These are phyloP conservation scores for Plebejus melissa DNA, from an alignment of 2,888 invertebrate genomes.

Conservation along the genomic window DNA sequence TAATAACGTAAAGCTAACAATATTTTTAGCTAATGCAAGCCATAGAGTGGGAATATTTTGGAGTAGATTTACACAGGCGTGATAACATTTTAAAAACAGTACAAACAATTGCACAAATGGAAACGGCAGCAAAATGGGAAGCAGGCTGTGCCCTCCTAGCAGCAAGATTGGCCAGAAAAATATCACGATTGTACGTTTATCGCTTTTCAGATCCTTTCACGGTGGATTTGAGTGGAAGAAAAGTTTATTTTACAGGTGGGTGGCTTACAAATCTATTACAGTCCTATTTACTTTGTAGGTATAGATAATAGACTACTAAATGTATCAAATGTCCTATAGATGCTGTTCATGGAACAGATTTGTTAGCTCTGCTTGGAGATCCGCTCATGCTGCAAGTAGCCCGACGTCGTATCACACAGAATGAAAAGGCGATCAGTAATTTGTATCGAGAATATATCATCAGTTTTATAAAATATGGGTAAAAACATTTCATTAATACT, in stretches of 20 bases:
- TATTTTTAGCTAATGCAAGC: conserved; percentile 50
- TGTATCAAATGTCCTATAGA: conserved; percentile 53
- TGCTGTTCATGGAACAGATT: conserved; percentile 83
- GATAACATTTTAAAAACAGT: conserved; percentile 58
- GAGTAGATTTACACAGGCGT: conserved; percentile 32
- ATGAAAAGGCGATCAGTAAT: conserved; percentile 76
- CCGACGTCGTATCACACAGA: conserved; percentile 78
- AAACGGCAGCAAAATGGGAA: conserved; percentile 78
- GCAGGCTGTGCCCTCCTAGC: conserved; percentile 78
- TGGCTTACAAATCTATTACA: not conserved
- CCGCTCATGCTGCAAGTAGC: conserved; percentile 82
- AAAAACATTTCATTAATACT: conserved; percentile 32
- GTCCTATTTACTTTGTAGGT: not conserved
- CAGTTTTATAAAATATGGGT: conserved; percentile 76
- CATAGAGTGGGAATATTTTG: conserved; percentile 79
- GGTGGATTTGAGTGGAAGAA: conserved; percentile 62
- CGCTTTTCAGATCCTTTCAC: conserved; percentile 72
- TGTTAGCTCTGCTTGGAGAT: conserved; percentile 83
- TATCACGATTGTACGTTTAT: conserved; percentile 77
- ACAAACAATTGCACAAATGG: conserved; percentile 73
- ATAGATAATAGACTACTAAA: not conserved
- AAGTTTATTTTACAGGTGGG: conserved; percentile 75
- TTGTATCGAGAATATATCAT: conserved; percentile 53
- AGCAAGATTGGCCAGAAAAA: conserved; percentile 69
- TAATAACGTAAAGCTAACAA: not conserved